Percentiles rank a stretch among this genome's conserved stretches.
Conservation (phyloP, 2,113 vertebrate genomes). For the Hoplias malabaricus region DNA sequence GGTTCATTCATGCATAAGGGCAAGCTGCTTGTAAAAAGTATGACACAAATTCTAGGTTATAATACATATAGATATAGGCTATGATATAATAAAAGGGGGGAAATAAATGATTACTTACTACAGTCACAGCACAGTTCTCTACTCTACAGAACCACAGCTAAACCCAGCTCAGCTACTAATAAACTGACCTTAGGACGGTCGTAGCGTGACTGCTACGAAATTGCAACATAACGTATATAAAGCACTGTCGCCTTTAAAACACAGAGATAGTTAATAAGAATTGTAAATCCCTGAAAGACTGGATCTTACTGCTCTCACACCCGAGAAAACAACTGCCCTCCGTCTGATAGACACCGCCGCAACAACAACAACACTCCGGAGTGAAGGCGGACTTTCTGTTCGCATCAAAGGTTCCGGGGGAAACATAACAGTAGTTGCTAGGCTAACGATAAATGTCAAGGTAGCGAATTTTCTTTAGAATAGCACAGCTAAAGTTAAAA, state of each 20-base stretch:
- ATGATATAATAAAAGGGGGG: background rate
- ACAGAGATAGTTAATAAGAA: background rate
- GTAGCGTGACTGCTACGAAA: background rate
- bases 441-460: background rate
- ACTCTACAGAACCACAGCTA: background rate
- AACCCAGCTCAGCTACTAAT: background rate
- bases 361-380: constrained; percentile 55
- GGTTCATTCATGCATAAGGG: background rate
- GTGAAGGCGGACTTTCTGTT: fast-evolving
- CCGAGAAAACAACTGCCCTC: constrained; percentile 14
- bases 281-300: background rate
- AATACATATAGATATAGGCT: no score
- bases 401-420: constrained; percentile 51
- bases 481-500: no score
- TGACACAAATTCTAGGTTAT: no score
- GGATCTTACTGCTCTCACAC: constrained; percentile 53
- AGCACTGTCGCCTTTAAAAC: background rate
- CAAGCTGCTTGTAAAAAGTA: background rate
- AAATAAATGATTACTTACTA: background rate
- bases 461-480: no score
- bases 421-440: background rate
- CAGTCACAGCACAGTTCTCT: background rate
- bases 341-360: constrained; percentile 38
- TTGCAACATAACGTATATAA: background rate
- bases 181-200: background rate